phyloP scores from a whole-genome alignment of 1,140 invertebrate genomes.

The Caenorhabditis tropicalis region DNA sequence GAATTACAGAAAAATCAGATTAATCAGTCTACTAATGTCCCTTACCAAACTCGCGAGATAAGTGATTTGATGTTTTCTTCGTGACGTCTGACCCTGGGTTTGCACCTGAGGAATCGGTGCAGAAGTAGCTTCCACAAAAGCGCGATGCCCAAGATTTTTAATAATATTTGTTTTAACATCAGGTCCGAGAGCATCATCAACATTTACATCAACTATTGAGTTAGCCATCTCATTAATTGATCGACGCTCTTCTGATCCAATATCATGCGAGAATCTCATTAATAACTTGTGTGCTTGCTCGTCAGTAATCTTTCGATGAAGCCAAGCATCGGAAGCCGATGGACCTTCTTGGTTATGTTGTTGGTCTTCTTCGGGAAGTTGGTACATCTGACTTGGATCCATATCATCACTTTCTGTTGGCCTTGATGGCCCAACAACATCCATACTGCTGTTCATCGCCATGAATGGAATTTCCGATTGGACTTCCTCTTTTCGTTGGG shows the following conservation, averaged over 20 bases:
- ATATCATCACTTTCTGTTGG: neutral
- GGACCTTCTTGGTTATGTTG: neutral
- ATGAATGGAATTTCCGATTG: neutral
- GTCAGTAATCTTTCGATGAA: neutral
- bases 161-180: constrained; percentile 64
- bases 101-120: constrained; percentile 60
- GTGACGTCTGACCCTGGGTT: constrained; percentile 58
- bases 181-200: constrained; percentile 58
- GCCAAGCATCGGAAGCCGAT: neutral
- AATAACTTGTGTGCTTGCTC: constrained; percentile 20
- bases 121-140: constrained; percentile 48
- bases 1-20: constrained; percentile 3
- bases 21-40: neutral
- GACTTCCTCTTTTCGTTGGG: neutral
- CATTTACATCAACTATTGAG: constrained; percentile 24
- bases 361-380: neutral
- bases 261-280: constrained; percentile 17
- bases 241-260: neutral
- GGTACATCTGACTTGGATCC: constrained; percentile 8
- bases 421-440: neutral
- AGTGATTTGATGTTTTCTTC: constrained; percentile 66
- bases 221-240: constrained; percentile 30
- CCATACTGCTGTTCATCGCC: constrained; percentile 22
- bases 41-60: constrained; percentile 60
- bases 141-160: constrained; percentile 60